Base-by-base conservation (phyloP, 1,140 invertebrate genomes). In the Cotesia typhae region DNA sequence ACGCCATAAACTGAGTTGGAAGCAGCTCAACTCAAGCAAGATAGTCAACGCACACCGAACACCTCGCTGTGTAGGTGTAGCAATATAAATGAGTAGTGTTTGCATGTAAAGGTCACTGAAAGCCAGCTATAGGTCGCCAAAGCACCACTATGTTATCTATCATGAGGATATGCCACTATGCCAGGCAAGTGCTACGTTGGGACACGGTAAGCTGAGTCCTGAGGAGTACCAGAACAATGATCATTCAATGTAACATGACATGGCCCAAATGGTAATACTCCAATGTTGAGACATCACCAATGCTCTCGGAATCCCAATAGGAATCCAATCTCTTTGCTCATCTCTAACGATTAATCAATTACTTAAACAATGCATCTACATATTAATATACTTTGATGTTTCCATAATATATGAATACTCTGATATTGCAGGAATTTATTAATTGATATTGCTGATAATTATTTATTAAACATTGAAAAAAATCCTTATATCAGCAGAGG, bases 201-300 rank as follows among this genome's bases (percentile, higher is more conserved):
- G 36, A 60, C 55, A 70, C 67, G 35, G n/a, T 52, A 55, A 51
- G 36, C 55, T 70, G 35, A 67, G 10, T 67, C 36, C 20, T 37
- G 17, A 65, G 41, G 41, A 47, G 41, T 47, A 47, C 41, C 41
- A 60, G 67, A 70, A 70, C 67, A 70, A 70, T 70, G 59, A 70
- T 52, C 57, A 52, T 60, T 68, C 55, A 65, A 70, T 36, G 36
- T 35, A 68, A 61, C 53, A 70, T 60, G 67, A 70, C 57, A 60
- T 70, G 5, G 35, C 36, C 36, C 67, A 70, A 70, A 61, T 57
- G 52, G 36, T 41, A 41, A 60, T 70, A 70, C 41, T 47, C n/a
- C 17, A 9, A 3, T 60, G 51, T 20, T 60, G 6, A 41, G 64
- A 55, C n/a, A 7, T n/a, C 37, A 12, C n/a, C 63, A n/a, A 63